Percentiles rank a stretch among this genome's conserved stretches.
Conservation (phyloP, 2,888 invertebrate species). For the Morpho helenor region DNA sequence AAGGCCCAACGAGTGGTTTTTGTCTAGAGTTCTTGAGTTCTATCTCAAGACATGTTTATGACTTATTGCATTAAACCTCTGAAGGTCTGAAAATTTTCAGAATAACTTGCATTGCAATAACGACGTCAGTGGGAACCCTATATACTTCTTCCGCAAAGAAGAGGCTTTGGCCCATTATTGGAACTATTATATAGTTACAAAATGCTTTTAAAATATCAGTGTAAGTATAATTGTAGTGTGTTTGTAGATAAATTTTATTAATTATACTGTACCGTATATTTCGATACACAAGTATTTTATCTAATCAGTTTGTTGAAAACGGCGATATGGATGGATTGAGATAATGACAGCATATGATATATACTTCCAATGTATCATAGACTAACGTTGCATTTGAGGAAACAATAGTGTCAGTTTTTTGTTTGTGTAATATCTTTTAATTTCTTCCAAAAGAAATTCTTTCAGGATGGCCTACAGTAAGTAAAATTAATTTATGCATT, state of each 20-base stretch:
- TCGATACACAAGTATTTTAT: constrained; percentile 23
- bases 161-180: too few relatives aligned
- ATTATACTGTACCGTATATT: not conserved
- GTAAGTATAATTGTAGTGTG: too few relatives aligned
- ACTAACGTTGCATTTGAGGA: constrained; percentile 5
- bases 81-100: too few relatives aligned
- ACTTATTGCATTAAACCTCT: too few relatives aligned
- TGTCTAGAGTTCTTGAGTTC: too few relatives aligned
- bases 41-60: too few relatives aligned
- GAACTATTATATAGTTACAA: too few relatives aligned
- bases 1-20: too few relatives aligned
- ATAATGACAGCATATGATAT: constrained; percentile 22
- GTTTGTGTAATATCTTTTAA: constrained; percentile 2
- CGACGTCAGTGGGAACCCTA: too few relatives aligned
- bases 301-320: constrained; percentile 29
- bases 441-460: constrained; percentile 3
- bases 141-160: too few relatives aligned
- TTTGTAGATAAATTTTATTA: not conserved
- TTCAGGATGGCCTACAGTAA: constrained; percentile 32
- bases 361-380: constrained; percentile 15
- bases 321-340: constrained; percentile 24
- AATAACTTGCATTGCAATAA: too few relatives aligned
- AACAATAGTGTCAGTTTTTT: constrained; percentile 4
- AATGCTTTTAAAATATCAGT: too few relatives aligned
- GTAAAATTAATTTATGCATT: constrained; percentile 14